A percentile compares a stretch with the other conserved stretches of the same genome.
Conservation (phyloP, 2,113 vertebrate species). For the Xyliphius kryptos region DNA sequence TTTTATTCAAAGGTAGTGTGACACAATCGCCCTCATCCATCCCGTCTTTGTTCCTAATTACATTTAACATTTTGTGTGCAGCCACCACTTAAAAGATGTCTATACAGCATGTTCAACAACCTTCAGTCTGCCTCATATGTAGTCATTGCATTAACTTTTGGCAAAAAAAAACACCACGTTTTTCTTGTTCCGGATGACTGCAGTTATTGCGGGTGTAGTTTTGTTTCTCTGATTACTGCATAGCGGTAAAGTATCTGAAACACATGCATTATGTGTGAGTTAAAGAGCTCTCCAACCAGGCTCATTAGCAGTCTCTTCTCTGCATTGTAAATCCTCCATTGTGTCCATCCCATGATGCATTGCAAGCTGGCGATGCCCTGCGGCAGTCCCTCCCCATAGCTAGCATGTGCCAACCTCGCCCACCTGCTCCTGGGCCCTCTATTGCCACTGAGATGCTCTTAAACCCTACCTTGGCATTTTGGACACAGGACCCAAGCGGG, state of each 20-base stretch:
- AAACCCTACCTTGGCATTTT: conserved; percentile 45
- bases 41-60: too few relatives aligned
- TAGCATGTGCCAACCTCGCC: conserved; percentile 37
- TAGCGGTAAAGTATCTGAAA: conserved; percentile 18
- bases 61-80: too few relatives aligned
- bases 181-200: not conserved
- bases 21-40: too few relatives aligned
- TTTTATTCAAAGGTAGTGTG: too few relatives aligned
- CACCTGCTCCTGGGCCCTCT: conserved; percentile 37
- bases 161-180: not conserved
- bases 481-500: conserved; percentile 34
- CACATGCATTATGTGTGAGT: conserved; percentile 5
- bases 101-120: not conserved
- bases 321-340: conserved; percentile 31
- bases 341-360: conserved; percentile 36
- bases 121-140: not conserved
- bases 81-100: not conserved
- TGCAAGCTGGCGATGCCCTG: conserved; percentile 38
- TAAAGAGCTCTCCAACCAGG: conserved; percentile 10
- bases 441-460: conserved; percentile 28
- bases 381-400: conserved; percentile 34
- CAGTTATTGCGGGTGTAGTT: not conserved
- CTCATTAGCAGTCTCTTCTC: conserved; percentile 32
- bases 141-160: too few relatives aligned
- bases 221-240: not conserved